These are phyloP conservation scores for Prosapia bicincta DNA, from an alignment of 2,888 invertebrate genomes.

Conservation along the genomic window DNA sequence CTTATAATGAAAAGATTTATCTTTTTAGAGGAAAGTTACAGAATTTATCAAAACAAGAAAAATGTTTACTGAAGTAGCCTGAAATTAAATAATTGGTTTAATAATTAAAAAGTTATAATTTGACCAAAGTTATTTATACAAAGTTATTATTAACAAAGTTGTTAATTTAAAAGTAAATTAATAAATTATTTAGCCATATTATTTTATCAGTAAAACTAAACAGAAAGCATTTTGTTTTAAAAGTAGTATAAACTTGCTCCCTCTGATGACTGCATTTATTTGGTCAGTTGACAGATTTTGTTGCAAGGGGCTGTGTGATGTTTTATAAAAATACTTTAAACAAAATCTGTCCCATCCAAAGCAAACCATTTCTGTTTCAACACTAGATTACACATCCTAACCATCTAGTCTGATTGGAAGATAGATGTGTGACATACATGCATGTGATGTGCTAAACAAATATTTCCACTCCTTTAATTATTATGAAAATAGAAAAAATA, in stretches of 20 bases:
- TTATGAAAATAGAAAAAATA: background rate
- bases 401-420: background rate
- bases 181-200: no score
- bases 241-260: background rate
- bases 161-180: no score
- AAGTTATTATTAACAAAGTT: no score
- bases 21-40: no score
- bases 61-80: no score
- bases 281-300: background rate
- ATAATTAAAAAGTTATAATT: no score
- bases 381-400: background rate
- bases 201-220: background rate
- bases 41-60: no score
- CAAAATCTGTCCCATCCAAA: background rate
- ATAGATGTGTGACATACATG: conserved; percentile 2
- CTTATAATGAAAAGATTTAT: no score
- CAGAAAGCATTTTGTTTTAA: background rate
- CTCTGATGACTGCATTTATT: background rate
- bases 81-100: no score
- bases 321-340: background rate
- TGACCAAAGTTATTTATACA: no score
- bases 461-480: background rate
- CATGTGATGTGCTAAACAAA: background rate
- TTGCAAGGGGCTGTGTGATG: background rate
- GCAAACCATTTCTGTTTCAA: background rate